A percentile compares a stretch with the other conserved stretches of the same genome.
Evolutionary conservation across 2,888 invertebrate species (phyloP).

Genomic region (Xestia rhomboidea): DNA sequence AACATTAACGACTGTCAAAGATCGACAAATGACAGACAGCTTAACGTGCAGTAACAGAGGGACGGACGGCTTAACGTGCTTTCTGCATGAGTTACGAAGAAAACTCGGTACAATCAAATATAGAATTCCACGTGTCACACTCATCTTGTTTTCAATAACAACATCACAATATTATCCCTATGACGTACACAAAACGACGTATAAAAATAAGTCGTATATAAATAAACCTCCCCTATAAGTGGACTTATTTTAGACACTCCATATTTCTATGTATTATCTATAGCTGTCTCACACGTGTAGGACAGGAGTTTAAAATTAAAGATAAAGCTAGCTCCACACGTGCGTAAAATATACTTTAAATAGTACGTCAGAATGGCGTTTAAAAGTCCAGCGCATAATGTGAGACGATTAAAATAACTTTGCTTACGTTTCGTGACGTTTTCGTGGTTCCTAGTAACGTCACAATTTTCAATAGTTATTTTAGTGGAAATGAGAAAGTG

Average conservation of each 20-base stretch:
- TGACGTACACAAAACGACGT: too few species aligned
- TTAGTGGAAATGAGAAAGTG: neutral
- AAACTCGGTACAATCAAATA: neutral
- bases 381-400: conserved; percentile 12
- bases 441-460: neutral
- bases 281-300: neutral
- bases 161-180: too few species aligned
- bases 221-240: neutral
- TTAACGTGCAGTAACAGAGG: too few species aligned
- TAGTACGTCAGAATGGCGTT: conserved; percentile 1
- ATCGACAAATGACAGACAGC: neutral
- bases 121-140: neutral
- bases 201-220: neutral
- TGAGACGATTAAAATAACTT: conserved; percentile 50
- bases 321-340: neutral
- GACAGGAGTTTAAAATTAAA: neutral
- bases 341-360: conserved; percentile 24
- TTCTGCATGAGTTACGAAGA: too few species aligned
- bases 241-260: neutral
- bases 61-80: neutral
- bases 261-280: conserved; percentile 2
- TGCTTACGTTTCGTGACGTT: conserved; percentile 18
- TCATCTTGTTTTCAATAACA: neutral
- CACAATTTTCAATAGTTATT: neutral
- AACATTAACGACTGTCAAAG: neutral